Evolutionary conservation across 2,797 vertebrate genomes (phyloP).

Genomic region (Molossus alvarezi): DNA sequence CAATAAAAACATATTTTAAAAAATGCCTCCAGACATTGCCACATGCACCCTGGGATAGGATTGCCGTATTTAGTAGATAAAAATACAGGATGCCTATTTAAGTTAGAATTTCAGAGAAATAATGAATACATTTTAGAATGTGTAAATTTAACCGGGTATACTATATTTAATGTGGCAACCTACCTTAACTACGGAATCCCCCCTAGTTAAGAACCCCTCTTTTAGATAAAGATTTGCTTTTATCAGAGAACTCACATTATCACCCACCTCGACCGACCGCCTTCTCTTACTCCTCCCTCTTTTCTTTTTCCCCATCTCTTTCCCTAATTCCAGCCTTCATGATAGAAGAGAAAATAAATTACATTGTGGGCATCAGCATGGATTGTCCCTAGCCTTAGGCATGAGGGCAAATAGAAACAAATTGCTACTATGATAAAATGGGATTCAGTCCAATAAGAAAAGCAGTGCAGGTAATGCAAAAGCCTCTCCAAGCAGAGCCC

Average conservation of each 20-base stretch:
- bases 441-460: slow-evolving; percentile 13
- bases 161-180: not conserved
- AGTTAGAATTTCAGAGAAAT: slow-evolving; percentile 58
- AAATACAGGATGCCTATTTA: slow-evolving; percentile 24
- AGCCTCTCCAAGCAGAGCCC: not conserved
- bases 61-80: slow-evolving; percentile 31
- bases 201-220: not conserved
- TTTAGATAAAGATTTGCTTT: slow-evolving; percentile 12
- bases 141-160: not conserved
- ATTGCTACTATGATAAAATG: not conserved
- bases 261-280: not conserved
- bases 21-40: slow-evolving; percentile 26
- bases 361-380: not conserved
- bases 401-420: slow-evolving; percentile 17
- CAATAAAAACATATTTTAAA: not conserved
- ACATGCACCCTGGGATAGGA: not conserved
- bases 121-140: slow-evolving; percentile 42
- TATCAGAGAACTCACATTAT: not conserved
- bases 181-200: not conserved
- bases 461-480: not conserved
- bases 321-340: not conserved
- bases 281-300: not conserved
- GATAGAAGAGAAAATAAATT: not conserved
- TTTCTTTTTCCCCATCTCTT: slow-evolving; percentile 1
- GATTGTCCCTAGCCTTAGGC: not conserved